A percentile compares a stretch with the other conserved stretches of the same genome.
Conservation (phyloP, 2,888 invertebrate species). For the Rhagophthalmus giganteus region DNA sequence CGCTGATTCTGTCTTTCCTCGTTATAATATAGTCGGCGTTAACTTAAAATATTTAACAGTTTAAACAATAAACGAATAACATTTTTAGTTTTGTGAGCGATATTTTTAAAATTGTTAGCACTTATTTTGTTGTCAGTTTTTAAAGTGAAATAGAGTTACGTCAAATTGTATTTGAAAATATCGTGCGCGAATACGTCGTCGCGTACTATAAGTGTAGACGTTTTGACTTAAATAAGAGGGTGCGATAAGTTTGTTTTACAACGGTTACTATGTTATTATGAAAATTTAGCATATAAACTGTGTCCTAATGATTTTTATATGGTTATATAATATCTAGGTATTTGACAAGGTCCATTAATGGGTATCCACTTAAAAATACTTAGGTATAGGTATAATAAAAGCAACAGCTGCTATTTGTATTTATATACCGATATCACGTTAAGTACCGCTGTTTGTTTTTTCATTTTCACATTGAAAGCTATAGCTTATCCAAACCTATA, state of each 20-base stretch:
- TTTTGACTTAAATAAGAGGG: constrained; percentile 12
- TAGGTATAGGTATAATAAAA: constrained; percentile 14
- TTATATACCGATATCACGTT: no score
- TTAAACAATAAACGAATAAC: no score
- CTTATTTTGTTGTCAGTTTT: no score
- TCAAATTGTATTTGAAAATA: no score
- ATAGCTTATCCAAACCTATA: no score
- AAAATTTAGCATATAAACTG: constrained; percentile 30
- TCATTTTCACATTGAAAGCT: no score
- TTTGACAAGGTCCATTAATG: constrained; percentile 19
- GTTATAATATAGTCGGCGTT: no score
- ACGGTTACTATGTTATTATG: constrained; percentile 24
- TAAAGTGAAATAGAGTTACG: no score
- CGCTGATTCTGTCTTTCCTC: constrained; percentile 15
- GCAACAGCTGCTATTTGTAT: constrained; percentile 12
- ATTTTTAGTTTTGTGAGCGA: no score
- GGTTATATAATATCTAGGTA: constrained; percentile 18
- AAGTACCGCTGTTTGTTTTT: no score
- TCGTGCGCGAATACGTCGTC: constrained; percentile 8
- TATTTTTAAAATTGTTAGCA: no score
- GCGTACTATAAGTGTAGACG: constrained; percentile 7
- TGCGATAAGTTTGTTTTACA: constrained; percentile 29
- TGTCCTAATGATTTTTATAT: constrained; percentile 29
- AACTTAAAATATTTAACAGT: no score
- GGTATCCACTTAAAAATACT: constrained; percentile 8